Base-by-base conservation (phyloP, 2,113 vertebrate species). In the Raja brachyura region DNA sequence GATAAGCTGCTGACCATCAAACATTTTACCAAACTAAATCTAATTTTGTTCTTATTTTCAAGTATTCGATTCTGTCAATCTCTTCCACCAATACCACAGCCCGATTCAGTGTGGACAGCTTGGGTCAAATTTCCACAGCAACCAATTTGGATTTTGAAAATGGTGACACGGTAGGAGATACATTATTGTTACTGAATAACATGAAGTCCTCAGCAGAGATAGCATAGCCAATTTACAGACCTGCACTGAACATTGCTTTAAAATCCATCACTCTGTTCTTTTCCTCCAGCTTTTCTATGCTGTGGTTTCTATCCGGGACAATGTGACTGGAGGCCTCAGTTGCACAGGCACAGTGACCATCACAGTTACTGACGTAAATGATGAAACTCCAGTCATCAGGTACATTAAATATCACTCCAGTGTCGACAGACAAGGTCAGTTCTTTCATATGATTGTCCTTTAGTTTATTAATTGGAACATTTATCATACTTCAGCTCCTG, bases 331-430 rank as follows among this genome's bases (percentile, higher is more conserved):
- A 18, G 31, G 85, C 61, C 85, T 88, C 28, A 0, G 56, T 31
- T 88, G 85, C n/a, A 88, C 85, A 66, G 85, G 85, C 85, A 88
- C 85, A 66, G 85, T 88, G 22, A 88, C 85, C 0, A 88, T 88
- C 25, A 88, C 85, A 88, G 22, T 88, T 88, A 88, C 61, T 88
- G 85, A 88, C 18, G 61, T 66, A 66, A 88, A 88, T 66, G 85
- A 88, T 66, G 85, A 88, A 88, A 28, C 8, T 88, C 85, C 85
- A 14, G 7, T 25, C 25, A 18, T 88, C n/a, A 88, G 85, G 85
- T 63, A 88, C 59, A 11, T 88, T 28, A 63, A 16, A 18, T 8
- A 31, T 88, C 11, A 66, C 33, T 18, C 28, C 61, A 63, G 8
- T 88, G 59, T 18, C 66, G 56, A 10, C 54, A 88, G 22, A 33